Evolutionary conservation across 2,797 vertebrate species (phyloP).

Genomic region (Nyctibius grandis): DNA sequence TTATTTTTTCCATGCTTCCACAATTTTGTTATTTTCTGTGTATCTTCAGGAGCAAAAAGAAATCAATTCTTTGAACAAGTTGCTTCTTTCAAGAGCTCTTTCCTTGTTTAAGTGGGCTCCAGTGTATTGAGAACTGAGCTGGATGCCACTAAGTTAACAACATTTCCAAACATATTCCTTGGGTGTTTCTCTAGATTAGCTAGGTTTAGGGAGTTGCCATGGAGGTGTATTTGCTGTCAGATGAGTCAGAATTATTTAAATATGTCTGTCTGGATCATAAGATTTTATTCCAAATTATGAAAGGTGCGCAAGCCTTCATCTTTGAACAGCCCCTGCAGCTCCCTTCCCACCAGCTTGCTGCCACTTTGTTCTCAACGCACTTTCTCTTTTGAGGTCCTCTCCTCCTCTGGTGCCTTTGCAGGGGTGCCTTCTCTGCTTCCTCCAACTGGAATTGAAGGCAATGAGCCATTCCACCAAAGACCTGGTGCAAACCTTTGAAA

Average conservation of each 20-base stretch:
- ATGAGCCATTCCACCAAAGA: not conserved
- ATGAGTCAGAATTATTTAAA: conserved; percentile 55
- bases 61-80: conserved; percentile 1
- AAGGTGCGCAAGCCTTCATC: not conserved
- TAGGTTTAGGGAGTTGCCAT: not conserved
- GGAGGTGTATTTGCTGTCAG: not conserved
- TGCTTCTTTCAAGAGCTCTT: conserved; percentile 17
- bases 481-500: not conserved
- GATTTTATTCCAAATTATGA: conserved; percentile 5
- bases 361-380: not conserved
- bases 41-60: not conserved
- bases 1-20: not conserved
- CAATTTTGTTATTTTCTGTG: not conserved
- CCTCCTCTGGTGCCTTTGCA: not conserved
- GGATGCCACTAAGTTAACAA: not conserved
- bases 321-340: not conserved
- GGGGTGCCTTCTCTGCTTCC: not conserved
- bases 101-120: not conserved
- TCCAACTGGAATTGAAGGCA: not conserved
- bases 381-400: not conserved
- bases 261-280: conserved; percentile 17
- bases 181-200: not conserved
- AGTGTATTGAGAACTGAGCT: not conserved
- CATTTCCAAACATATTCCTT: not conserved
- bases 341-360: not conserved